Base-by-base conservation (phyloP, 2,888 invertebrate species). In the Dicycla oo region DNA sequence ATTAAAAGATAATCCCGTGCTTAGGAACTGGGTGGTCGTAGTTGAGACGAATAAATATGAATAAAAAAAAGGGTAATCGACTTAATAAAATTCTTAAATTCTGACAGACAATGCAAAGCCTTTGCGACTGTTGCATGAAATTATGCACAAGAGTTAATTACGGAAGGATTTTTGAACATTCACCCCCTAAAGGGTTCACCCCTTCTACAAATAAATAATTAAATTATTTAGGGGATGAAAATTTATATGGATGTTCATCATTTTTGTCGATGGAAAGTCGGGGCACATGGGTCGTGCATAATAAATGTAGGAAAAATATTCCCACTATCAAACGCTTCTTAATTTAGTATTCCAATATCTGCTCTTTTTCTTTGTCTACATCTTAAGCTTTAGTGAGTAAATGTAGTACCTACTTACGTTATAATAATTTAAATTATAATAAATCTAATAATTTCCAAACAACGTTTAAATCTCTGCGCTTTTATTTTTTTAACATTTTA, bases 401-500 rank as follows among this genome's bases (percentile, higher is more conserved):
- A 62, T 49, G 6, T 62, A 34, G n/a, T 18, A 23, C 8, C 8
- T 5, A 38, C 3, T 5, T 18, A 20, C 18, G 3, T 5, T 15
- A 51, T 23, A 13, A 30, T n/a, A 13, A 60, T 61, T 61, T 23
- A 61, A 61, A 61, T 34, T 23, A 34, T 34, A 45, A 61, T 34
- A 26, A 43, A 45, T 49, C n/a, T 20, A 26, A 64, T 20, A 47
- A 45, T 61, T 43, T 73, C 18, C 53, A 47, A 53, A 63, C n/a
- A 30, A 45, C 43, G 5, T 49, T 34, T 74, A 67, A 61, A 74
- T 57, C 20, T 63, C 23, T 7, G 18, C 4, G 23, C 4, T 23
- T 30, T 4, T 30, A 2, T 69, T 68, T 45, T 62, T 69, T 30
- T 18, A 23, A 62, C 15, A 60, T 1, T 61, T 54, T 45, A 45